A percentile compares a stretch with the other conserved stretches of the same genome.
These are phyloP conservation scores for Antheraea assamensis DNA, from an alignment of 2,888 invertebrate genomes.

Conservation along the genomic window DNA sequence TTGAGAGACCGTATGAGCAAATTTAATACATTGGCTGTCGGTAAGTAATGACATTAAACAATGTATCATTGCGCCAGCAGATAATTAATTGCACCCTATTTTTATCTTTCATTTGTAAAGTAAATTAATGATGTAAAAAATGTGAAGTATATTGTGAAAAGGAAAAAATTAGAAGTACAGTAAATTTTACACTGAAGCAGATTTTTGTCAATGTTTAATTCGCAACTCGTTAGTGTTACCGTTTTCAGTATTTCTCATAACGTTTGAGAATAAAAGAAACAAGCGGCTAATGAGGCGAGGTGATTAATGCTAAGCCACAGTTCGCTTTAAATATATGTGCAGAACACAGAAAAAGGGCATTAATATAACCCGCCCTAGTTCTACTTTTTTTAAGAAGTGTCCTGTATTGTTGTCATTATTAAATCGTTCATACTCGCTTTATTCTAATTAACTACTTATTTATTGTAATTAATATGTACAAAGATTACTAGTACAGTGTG, in stretches of 20 bases:
- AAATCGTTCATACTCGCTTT: not conserved
- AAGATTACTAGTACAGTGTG: no score
- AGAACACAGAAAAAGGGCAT: not conserved
- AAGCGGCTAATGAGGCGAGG: slow-evolving; percentile 19
- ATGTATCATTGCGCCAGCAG: not conserved
- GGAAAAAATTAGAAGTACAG: not conserved
- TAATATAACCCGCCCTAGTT: not conserved
- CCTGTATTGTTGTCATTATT: not conserved
- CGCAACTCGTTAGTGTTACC: slow-evolving; percentile 5
- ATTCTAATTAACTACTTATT: no score
- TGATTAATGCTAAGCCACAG: slow-evolving; percentile 11
- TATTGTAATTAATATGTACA: no score
- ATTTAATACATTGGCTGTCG: no score
- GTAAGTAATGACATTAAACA: no score
- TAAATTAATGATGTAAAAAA: not conserved
- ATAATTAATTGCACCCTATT: not conserved
- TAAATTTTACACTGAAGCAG: not conserved
- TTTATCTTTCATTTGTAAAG: not conserved
- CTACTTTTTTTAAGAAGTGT: not conserved
- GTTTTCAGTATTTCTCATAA: slow-evolving; percentile 14
- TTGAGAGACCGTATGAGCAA: no score
- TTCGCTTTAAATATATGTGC: not conserved
- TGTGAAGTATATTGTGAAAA: not conserved
- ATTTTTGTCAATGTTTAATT: not conserved
- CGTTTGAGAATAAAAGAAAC: slow-evolving; percentile 16